These are phyloP conservation scores for Galagoides demidoff DNA, from an alignment of 2,797 vertebrate species.

Conservation along the genomic window DNA sequence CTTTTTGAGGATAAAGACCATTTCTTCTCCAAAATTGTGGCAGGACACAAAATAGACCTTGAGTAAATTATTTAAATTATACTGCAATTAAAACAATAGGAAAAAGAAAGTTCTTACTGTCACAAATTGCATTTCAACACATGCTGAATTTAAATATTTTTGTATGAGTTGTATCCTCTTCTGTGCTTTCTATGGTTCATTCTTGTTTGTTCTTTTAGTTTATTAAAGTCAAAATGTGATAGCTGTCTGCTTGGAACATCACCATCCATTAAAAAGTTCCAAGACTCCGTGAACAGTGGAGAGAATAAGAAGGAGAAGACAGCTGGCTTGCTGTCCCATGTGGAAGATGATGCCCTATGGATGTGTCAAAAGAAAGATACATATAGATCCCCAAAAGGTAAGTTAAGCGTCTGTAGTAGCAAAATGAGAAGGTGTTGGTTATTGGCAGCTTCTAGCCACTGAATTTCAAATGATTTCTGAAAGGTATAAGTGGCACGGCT, in stretches of 20 bases:
- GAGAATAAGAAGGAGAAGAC: conserved; percentile 70
- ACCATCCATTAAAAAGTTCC: conserved; percentile 69
- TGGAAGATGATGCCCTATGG: conserved; percentile 53
- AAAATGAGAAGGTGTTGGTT: background rate
- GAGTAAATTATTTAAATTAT: conserved; percentile 58
- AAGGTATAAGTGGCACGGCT: too few relatives aligned
- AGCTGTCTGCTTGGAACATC: conserved; percentile 64
- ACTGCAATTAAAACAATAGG: conserved; percentile 30
- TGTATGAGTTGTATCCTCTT: background rate
- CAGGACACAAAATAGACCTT: conserved; percentile 51
- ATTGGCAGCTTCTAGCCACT: background rate
- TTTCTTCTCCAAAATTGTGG: conserved; percentile 51
- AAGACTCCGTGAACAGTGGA: conserved; percentile 57
- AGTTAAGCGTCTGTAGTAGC: background rate
- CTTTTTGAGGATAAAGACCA: conserved; percentile 53
- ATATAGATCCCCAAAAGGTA: conserved; percentile 82
- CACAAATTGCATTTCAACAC: conserved; percentile 39
- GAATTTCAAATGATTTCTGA: background rate
- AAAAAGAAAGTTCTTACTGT: conserved; percentile 23
- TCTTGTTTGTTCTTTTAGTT: conserved; percentile 78
- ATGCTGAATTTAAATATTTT: conserved; percentile 33
- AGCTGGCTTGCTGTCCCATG: conserved; percentile 51
- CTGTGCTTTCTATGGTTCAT: background rate
- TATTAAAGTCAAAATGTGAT: conserved; percentile 65
- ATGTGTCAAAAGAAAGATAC: conserved; percentile 67